Conservation (phyloP, 2,888 invertebrate genomes). For the Carabus problematicus region DNA sequence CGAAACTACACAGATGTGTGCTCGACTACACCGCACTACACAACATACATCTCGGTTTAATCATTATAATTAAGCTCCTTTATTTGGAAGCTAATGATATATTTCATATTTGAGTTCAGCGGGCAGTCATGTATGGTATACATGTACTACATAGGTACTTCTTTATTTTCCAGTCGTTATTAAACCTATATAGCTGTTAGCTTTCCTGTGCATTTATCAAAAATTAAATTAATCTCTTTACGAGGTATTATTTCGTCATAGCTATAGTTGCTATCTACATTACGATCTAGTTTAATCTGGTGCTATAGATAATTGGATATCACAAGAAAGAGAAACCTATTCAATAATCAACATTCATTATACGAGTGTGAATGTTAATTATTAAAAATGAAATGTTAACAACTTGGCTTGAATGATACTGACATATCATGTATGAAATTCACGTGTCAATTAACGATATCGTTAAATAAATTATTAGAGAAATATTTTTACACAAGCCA, state of each 20-base stretch:
- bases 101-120: slow-evolving; percentile 40
- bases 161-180: background rate
- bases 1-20: slow-evolving; percentile 37
- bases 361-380: no score
- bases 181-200: slow-evolving; percentile 20
- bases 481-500: no score
- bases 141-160: background rate
- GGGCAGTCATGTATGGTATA: slow-evolving; percentile 33
- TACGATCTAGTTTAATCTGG: no score
- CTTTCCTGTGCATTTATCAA: slow-evolving; percentile 39
- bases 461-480: no score
- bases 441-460: no score
- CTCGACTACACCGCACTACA: slow-evolving; percentile 4
- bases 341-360: no score
- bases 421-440: no score
- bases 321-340: no score
- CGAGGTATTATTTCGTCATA: slow-evolving; percentile 33
- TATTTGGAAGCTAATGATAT: slow-evolving; percentile 43
- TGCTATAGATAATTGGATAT: no score
- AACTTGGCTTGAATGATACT: no score
- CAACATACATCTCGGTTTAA: slow-evolving; percentile 37
- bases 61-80: slow-evolving; percentile 42
- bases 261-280: background rate
- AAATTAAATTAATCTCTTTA: slow-evolving; percentile 40
- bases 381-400: no score